Conservation (phyloP, 2,113 vertebrate genomes). For the Python bivittatus region DNA sequence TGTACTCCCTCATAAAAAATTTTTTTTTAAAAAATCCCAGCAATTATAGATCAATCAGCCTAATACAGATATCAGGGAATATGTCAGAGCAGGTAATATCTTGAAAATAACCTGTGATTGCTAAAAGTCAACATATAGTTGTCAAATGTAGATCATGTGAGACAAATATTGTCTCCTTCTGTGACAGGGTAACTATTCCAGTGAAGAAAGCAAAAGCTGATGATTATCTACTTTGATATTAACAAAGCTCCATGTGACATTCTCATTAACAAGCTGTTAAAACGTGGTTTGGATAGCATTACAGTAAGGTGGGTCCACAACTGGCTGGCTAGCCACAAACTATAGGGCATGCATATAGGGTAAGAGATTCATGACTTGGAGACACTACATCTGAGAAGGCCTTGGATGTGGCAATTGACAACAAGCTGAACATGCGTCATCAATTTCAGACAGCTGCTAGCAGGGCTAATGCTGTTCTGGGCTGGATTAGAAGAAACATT, state of each 20-base stretch:
- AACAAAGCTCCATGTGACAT: background rate
- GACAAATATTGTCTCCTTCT: background rate
- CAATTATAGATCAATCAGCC: background rate
- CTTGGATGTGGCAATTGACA: background rate
- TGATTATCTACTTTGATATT: background rate
- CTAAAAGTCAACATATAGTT: background rate
- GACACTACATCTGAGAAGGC: background rate
- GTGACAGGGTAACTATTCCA: background rate
- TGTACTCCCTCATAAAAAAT: background rate
- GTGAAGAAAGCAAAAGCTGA: background rate
- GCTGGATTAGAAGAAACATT: background rate
- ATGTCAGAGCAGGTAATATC: background rate
- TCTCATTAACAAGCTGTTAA: background rate
- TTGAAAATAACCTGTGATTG: background rate
- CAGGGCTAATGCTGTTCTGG: background rate
- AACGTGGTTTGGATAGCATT: background rate
- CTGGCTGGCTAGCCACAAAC: background rate
- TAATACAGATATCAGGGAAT: background rate
- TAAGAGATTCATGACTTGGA: background rate
- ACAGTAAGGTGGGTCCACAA: background rate
- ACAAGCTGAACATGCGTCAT: background rate
- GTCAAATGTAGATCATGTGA: background rate
- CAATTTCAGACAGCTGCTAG: background rate
- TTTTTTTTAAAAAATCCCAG: background rate
- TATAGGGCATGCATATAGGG: background rate